Percentiles rank a stretch among this genome's conserved stretches.
Conservation (phyloP, 2,113 vertebrate species). For the Lanius ludovicianus region DNA sequence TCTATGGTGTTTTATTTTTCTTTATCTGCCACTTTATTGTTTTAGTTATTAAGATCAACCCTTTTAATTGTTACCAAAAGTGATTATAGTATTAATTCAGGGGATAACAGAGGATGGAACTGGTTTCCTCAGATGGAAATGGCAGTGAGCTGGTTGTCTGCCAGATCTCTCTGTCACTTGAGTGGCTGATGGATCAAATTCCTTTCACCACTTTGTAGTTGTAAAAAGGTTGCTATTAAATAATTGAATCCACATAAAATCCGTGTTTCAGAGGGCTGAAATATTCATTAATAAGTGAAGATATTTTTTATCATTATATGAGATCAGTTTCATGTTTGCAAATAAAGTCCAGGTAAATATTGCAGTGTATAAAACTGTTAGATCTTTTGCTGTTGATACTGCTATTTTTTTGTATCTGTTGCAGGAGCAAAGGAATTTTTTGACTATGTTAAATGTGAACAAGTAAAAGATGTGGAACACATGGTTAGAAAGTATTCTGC, state of each 20-base stretch:
- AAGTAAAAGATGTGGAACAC: constrained; percentile 75
- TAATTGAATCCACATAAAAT: background rate
- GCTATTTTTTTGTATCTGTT: background rate
- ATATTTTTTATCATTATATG: background rate
- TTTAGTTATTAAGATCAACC: background rate
- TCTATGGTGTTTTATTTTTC: background rate
- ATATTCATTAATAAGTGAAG: background rate
- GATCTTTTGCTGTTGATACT: background rate
- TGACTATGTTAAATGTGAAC: constrained; percentile 80
- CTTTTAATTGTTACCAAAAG: background rate
- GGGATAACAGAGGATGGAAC: background rate
- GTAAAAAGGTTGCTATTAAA: background rate
- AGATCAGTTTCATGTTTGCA: background rate
- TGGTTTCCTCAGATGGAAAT: background rate
- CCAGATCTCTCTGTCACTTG: background rate
- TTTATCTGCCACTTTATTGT: background rate
- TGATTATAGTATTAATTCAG: background rate
- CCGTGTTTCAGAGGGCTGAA: background rate
- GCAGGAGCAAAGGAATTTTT: constrained; percentile 89
- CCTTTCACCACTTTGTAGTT: background rate
- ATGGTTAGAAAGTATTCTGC: constrained; percentile 82
- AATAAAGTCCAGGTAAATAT: background rate
- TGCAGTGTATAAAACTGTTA: background rate
- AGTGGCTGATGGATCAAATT: background rate
- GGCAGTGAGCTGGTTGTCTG: background rate